Evolutionary conservation across 2,113 vertebrate species (phyloP), one percentile per base, ranked within the genome.

Genomic region (Seriola rivoliana): DNA sequence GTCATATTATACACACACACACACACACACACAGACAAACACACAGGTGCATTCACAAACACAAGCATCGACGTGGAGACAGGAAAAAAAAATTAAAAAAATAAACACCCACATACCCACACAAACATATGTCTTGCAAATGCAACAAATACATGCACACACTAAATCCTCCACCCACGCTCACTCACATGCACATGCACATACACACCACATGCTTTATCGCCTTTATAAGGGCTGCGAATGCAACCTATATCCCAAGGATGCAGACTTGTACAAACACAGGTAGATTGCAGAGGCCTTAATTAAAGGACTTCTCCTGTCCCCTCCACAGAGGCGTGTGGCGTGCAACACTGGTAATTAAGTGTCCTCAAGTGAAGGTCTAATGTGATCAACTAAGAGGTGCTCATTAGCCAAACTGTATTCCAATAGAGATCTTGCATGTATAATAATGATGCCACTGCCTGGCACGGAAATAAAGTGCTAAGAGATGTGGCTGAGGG

Each of bases 301-400:
- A 92, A 94, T 93, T 90, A 92, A 90, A 90, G 88, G 85, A 88
- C 87, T 85, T 82, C 83, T 79, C 54, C 59, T 55, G 85, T 87
- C 82, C 90, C 82, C 84, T 84, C 70, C 87, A 89, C 93, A 88
- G 83, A 85, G 71, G 74, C 78, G 74, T 68, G 63, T 70, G 64
- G 79, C 88, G 87, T 90, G 91, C 84, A 92, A 85, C 88, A 76
- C 78, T 86, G 90, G 92, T 94, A 95, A 95, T 95, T 93, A 95
- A 93, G 91, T 92, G 94, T 93, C 91, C 89, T 95, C 91, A 86
- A 94, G 93, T 93, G 93, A 85, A 92, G 89, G 89, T 94, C 91
- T 94, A 93, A 94, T 94, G 93, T 93, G 93, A 94, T 95, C 93
- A 93, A 86, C 91, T 91, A 90, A 93, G 90, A 93, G 91, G 89